Percentiles rank a stretch among this genome's conserved stretches.
These are phyloP conservation scores for Anastatus disparis DNA, from an alignment of 1,140 invertebrate genomes.

Conservation along the genomic window DNA sequence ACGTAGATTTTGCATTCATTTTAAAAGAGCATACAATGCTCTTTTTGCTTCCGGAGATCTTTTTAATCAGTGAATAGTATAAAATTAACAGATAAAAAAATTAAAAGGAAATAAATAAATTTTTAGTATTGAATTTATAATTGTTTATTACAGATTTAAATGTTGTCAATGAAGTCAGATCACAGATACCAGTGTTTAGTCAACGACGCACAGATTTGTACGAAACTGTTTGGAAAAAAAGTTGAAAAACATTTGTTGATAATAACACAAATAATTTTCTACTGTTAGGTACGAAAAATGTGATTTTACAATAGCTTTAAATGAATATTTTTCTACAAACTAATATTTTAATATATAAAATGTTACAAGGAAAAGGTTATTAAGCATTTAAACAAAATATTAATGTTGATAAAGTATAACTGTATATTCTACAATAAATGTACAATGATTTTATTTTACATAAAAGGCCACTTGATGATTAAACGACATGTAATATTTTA, in stretches of 20 bases:
- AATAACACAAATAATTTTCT: slow-evolving; percentile 10
- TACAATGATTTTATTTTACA: slow-evolving; percentile 53
- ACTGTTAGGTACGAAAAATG: too few relatives aligned
- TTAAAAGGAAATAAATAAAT: too few relatives aligned
- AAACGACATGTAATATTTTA: slow-evolving; percentile 44
- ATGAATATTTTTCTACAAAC: background rate
- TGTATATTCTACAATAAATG: slow-evolving; percentile 48
- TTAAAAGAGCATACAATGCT: too few relatives aligned
- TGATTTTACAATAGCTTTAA: background rate
- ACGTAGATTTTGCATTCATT: too few relatives aligned
- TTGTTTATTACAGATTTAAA: slow-evolving; percentile 72
- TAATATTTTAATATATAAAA: background rate
- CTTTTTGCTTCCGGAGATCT: too few relatives aligned
- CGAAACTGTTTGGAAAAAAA: slow-evolving; percentile 66
- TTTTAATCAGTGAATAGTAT: too few relatives aligned
- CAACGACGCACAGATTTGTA: slow-evolving; percentile 88
- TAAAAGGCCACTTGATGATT: slow-evolving; percentile 58
- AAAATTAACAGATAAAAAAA: too few relatives aligned
- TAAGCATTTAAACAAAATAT: slow-evolving; percentile 10
- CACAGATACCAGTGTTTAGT: slow-evolving; percentile 80
- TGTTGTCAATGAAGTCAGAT: slow-evolving; percentile 78
- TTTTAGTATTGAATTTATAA: too few relatives aligned
- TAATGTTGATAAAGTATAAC: slow-evolving; percentile 45
- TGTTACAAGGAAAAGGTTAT: background rate
- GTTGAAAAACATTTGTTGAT: background rate